Base-by-base conservation (phyloP, 2,113 vertebrate genomes). In the Toxotes chatareus region DNA sequence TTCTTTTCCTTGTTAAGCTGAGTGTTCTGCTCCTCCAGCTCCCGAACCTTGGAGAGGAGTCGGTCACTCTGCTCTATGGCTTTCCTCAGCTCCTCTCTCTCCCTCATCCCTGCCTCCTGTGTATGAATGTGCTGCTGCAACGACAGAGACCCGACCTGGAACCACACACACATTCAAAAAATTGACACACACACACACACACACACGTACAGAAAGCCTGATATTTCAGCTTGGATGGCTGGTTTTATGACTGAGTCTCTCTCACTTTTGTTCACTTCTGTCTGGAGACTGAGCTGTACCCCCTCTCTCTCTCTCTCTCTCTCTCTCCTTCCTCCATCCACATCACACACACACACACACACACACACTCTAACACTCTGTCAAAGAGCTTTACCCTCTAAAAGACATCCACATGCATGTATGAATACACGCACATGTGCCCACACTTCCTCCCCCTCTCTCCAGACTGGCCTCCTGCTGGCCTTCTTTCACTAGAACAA, bases 11-110 rank as follows among this genome's bases (percentile, higher is more conserved):
- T 56, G 80, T 72, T 56, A 27, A 95, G 91, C 72, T 76, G 85
- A 10, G 38, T 36, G 86, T 90, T 95, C 76, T 92, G 89, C 79
- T 87, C 89, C 90, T 95, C 92, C 27, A 93, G 92, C 73, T 94
- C 92, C 4, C 64, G 81, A 70, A 94, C 82, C 23, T 69, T 85
- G 60, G 86, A 85, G 42, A 93, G 83, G 69, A 94, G 93, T n/a
- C 75, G 84, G 36, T 95, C 94, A 47, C 82, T 90, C 81, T 94
- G 90, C 83, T 94, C 93, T 21, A 90, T 49, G 71, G 93, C 92
- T 90, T 87, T 93, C 90, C 91, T 93, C 85, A 94, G 88, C 83
- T 95, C 94, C 83, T 95, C 94, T 92, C 93, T 80, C 70, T 94
- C 93, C 85, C 91, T 95, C 93, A 95, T 95, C 73, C 51, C 87